Percentiles rank a stretch among this genome's conserved stretches.
Conservation (phyloP, 1,140 invertebrate genomes). For the Zophobas atratus region DNA sequence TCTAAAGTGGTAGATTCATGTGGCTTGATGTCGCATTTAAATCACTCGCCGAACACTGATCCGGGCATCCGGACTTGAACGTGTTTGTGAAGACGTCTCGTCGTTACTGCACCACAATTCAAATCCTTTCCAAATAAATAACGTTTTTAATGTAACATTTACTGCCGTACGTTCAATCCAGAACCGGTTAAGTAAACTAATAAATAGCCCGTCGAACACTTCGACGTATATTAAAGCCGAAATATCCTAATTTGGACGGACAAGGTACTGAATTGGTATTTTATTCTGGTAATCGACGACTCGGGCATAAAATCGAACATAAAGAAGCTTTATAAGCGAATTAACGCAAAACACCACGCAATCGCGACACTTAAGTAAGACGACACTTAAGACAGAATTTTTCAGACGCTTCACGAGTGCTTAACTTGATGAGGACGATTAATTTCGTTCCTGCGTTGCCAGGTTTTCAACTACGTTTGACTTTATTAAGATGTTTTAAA, state of each 20-base stretch:
- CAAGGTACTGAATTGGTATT: slow-evolving; percentile 54
- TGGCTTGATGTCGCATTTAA: slow-evolving; percentile 23
- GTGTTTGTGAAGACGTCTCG: slow-evolving; percentile 33
- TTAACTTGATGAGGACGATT: not conserved
- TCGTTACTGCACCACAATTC: slow-evolving; percentile 58
- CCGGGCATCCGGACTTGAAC: slow-evolving; percentile 31
- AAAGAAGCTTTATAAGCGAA: slow-evolving; percentile 39
- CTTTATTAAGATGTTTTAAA: not conserved
- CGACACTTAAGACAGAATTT: slow-evolving; percentile 19
- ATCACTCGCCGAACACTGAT: slow-evolving; percentile 11
- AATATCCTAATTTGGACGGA: slow-evolving; percentile 64
- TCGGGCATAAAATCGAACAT: slow-evolving; percentile 20
- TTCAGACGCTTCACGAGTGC: not conserved
- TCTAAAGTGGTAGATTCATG: not conserved
- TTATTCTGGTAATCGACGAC: slow-evolving; percentile 41
- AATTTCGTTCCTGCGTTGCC: not conserved
- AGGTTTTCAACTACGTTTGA: not conserved
- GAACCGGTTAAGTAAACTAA: slow-evolving; percentile 63
- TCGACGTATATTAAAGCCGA: slow-evolving; percentile 59
- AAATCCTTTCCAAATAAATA: slow-evolving; percentile 63
- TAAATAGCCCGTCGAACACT: slow-evolving; percentile 62
- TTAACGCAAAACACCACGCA: slow-evolving; percentile 38
- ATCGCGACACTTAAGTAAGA: slow-evolving; percentile 26
- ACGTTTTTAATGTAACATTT: slow-evolving; percentile 64
- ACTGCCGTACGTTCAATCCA: slow-evolving; percentile 60